Conservation (phyloP, 1,140 invertebrate genomes). For the Hyposmocoma kahamanoa region DNA sequence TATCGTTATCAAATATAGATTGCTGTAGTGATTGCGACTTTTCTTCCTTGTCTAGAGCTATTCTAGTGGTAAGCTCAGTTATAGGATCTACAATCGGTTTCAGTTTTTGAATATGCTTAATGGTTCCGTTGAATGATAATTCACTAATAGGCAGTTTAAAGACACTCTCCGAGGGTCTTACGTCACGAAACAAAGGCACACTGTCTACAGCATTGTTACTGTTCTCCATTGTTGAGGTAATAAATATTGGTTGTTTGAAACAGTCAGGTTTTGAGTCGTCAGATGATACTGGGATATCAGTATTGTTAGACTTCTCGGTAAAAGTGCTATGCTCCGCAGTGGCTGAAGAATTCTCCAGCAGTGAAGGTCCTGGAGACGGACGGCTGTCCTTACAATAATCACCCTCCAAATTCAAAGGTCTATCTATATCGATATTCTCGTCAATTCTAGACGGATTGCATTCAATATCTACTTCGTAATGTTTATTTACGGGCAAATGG, state of each 20-base stretch:
- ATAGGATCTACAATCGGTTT: slow-evolving; percentile 63
- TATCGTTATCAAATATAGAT: not conserved
- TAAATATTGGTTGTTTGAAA: slow-evolving; percentile 47
- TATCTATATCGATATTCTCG: slow-evolving; percentile 35
- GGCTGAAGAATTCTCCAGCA: slow-evolving; percentile 38
- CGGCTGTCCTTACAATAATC: slow-evolving; percentile 35
- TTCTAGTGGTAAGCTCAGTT: slow-evolving; percentile 44
- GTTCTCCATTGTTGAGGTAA: slow-evolving; percentile 69
- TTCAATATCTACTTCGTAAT: slow-evolving; percentile 28
- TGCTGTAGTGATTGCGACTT: slow-evolving; percentile 12
- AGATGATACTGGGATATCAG: slow-evolving; percentile 39
- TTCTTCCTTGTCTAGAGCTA: slow-evolving; percentile 27
- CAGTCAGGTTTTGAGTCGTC: slow-evolving; percentile 48
- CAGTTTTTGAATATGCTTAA: slow-evolving; percentile 66
- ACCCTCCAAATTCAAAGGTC: slow-evolving; percentile 8
- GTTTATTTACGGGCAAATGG: slow-evolving; percentile 45
- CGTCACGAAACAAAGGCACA: slow-evolving; percentile 48
- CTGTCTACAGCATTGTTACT: slow-evolving; percentile 70
- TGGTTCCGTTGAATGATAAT: slow-evolving; percentile 64
- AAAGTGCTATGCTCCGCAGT: slow-evolving; percentile 37
- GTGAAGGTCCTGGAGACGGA: slow-evolving; percentile 29
- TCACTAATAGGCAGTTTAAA: slow-evolving; percentile 68
- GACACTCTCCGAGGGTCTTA: slow-evolving; percentile 40
- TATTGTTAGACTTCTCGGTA: slow-evolving; percentile 44
- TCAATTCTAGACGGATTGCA: no score